Evolutionary conservation across 2,888 invertebrate species (phyloP).

Genomic region (Mythimna ferrago): DNA sequence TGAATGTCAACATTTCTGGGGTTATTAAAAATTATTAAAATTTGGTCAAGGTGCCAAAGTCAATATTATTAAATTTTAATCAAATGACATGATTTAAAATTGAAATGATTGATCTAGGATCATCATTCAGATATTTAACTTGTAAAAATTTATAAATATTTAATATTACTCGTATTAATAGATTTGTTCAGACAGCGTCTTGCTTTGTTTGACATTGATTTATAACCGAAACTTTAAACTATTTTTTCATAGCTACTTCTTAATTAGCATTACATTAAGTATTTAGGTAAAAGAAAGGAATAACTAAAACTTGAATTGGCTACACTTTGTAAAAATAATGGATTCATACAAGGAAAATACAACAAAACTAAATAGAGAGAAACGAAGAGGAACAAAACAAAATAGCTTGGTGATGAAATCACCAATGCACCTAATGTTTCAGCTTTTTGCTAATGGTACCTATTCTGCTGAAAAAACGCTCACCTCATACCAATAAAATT

Average conservation of each 20-base stretch:
- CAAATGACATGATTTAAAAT: too few relatives aligned
- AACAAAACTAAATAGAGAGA: slow-evolving; percentile 22
- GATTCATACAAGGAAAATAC: slow-evolving; percentile 48
- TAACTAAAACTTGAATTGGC: slow-evolving; percentile 15
- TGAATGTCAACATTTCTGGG: too few relatives aligned
- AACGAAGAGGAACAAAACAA: slow-evolving; percentile 38
- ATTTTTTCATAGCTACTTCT: background rate
- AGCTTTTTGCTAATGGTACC: background rate
- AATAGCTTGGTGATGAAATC: slow-evolving; percentile 39
- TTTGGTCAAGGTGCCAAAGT: too few relatives aligned
- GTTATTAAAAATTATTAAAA: too few relatives aligned
- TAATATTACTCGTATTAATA: background rate
- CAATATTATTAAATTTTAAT: too few relatives aligned
- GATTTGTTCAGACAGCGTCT: slow-evolving; percentile 8
- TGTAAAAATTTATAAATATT: background rate
- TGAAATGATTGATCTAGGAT: background rate
- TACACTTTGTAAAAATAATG: slow-evolving; percentile 32
- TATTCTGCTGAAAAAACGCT: background rate
- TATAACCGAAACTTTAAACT: background rate
- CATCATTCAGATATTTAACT: background rate
- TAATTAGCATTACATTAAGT: background rate
- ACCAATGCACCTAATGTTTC: background rate
- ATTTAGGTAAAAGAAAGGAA: slow-evolving; percentile 18
- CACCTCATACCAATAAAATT: background rate
- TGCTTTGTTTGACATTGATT: slow-evolving; percentile 3